phyloP scores from a whole-genome alignment of 2,888 invertebrate species.

The Hermodice carunculata region DNA sequence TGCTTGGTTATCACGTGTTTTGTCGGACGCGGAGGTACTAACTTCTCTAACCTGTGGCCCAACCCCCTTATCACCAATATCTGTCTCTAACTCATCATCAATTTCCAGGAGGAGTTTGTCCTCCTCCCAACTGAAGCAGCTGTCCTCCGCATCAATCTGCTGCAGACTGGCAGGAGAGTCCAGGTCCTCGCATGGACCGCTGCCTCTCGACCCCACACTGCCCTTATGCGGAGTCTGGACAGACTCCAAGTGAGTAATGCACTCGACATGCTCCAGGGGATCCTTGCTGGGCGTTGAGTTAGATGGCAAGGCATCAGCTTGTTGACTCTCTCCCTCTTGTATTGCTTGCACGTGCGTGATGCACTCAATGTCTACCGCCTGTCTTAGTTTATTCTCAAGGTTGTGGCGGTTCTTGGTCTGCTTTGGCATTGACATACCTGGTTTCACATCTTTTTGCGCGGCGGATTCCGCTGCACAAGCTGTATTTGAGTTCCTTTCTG shows the following conservation, averaged over 20 bases:
- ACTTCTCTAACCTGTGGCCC: too few relatives aligned
- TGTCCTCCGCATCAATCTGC: conserved; percentile 9
- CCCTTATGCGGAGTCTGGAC: too few relatives aligned
- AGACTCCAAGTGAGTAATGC: too few relatives aligned
- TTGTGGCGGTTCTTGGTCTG: conserved; percentile 9
- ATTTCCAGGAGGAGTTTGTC: conserved; percentile 58
- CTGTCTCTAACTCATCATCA: conserved; percentile 32
- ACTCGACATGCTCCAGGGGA: conserved; percentile 6
- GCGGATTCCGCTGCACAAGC: too few relatives aligned
- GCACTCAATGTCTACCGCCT: neutral
- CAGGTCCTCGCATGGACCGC: too few relatives aligned
- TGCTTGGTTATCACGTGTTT: too few relatives aligned
- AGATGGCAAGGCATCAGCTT: neutral
- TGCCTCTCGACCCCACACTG: too few relatives aligned
- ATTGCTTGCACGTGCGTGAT: neutral
- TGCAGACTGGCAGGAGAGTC: too few relatives aligned
- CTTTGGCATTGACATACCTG: too few relatives aligned
- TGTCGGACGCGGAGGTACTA: too few relatives aligned
- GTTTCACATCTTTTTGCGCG: too few relatives aligned
- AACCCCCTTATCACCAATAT: neutral
- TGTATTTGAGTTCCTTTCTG: too few relatives aligned
- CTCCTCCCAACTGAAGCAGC: conserved; percentile 56
- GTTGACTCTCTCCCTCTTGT: neutral
- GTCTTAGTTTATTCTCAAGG: conserved; percentile 8
- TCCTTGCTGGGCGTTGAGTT: neutral